These are phyloP conservation scores for Astyanax mexicanus DNA, from an alignment of 2,797 vertebrate species.

Conservation along the genomic window DNA sequence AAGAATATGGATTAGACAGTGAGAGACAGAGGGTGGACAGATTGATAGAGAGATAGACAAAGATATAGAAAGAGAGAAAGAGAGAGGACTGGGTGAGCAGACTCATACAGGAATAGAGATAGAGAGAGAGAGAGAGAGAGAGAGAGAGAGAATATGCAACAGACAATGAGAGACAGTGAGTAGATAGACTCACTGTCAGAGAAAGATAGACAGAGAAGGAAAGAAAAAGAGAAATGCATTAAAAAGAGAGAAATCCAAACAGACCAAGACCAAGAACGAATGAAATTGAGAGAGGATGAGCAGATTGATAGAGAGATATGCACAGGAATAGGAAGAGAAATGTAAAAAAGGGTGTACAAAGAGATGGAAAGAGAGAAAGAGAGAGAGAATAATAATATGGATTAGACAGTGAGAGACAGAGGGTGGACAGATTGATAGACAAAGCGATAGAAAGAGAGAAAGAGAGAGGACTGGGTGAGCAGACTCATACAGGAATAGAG, in stretches of 20 bases:
- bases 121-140: slow-evolving; percentile 5
- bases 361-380: background rate
- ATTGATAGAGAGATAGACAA: no score
- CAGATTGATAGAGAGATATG: no score
- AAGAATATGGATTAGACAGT: no score
- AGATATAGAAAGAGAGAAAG: no score
- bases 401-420: background rate
- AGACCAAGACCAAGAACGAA: background rate
- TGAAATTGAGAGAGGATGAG: background rate
- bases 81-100: no score
- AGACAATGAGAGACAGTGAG: background rate
- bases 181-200: no score
- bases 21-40: background rate
- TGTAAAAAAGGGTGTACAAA: background rate
- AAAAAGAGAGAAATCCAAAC: no score
- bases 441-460: background rate
- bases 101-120: no score
- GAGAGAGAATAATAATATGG: no score
- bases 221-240: background rate
- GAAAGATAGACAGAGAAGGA: background rate
- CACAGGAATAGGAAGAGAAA: background rate
- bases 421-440: no score
- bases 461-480: background rate
- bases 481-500: background rate
- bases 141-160: slow-evolving; percentile 12